Base-by-base conservation (phyloP, 2,113 vertebrate species). In the Phycodurus eques region DNA sequence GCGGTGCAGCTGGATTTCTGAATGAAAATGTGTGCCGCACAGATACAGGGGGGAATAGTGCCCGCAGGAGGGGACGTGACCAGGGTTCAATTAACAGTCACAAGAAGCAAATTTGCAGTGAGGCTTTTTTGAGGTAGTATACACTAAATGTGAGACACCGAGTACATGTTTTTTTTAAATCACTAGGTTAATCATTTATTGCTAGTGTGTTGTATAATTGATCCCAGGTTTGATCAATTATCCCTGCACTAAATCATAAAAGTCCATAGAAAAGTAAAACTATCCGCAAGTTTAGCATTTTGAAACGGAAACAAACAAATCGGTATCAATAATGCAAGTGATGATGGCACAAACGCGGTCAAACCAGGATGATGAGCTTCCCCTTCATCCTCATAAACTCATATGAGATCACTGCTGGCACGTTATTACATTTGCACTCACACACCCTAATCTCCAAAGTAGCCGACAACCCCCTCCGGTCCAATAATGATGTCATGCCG, bases 401-500 rank as follows among this genome's bases (percentile, higher is more conserved):
- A 81, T 77, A 85, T 84, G 79, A 88, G 80, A 81, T 88, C 82
- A 88, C 77, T 76, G 59, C 56, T 77, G 79, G 54, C 72, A 77
- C 78, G 85, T 86, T 80, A 84, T 87, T 83, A 70, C 78, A 86
- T 80, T 85, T 85, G 53, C 51, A 71, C 76, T 70, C 61, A 31
- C 77, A 76, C 82, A 62, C 75, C 68, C 72, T 77, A 43, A 62
- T 80, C 69, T 73, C 64, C 72, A 81, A 90, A 77, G 60, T 78
- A 79, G 77, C 85, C 80, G 81, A 81, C 81, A 80, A 70, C 66
- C 56, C 51, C 35, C 70, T 68, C 67, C 13, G 46, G 63, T 81
- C 85, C 73, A 84, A 66, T 22, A 74, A 73, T 91, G 89, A 91
- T 85, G 87, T 91, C 83, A 91, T 84, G 75, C 65, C 77, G 56